Evolutionary conservation across 2,888 invertebrate species (phyloP).

Genomic region (Drosophila rellima): DNA sequence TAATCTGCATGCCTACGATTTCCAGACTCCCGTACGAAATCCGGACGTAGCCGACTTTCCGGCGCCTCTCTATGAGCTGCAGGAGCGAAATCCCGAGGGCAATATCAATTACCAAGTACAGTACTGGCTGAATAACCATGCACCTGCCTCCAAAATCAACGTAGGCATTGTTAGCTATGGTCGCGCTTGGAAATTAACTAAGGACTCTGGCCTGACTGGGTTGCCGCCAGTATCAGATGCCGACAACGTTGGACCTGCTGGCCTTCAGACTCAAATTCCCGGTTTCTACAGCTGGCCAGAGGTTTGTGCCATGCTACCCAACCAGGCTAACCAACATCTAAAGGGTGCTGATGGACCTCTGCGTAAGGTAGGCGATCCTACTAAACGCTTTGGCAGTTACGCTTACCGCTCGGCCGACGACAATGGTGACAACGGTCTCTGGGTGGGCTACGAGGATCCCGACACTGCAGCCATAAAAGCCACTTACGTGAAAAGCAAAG

Average conservation of each 20-base stretch:
- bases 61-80: constrained; percentile 90
- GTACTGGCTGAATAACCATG: constrained; percentile 88
- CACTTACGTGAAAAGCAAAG: constrained; percentile 89
- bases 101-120: constrained; percentile 90
- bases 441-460: constrained; percentile 94
- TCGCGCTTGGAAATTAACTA: constrained; percentile 92
- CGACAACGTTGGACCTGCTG: constrained; percentile 90
- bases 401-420: constrained; percentile 91
- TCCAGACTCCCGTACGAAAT: constrained; percentile 90
- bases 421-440: constrained; percentile 89
- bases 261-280: constrained; percentile 90
- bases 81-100: constrained; percentile 89
- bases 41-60: constrained; percentile 92
- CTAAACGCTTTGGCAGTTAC: constrained; percentile 92
- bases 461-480: constrained; percentile 93
- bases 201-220: constrained; percentile 91
- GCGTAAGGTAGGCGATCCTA: constrained; percentile 92
- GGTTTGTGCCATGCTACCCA: constrained; percentile 90
- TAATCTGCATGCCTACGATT: constrained; percentile 92
- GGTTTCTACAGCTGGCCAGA: constrained; percentile 93
- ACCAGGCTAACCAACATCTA: constrained; percentile 87
- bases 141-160: constrained; percentile 90
- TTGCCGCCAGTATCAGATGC: constrained; percentile 90
- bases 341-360: constrained; percentile 89
- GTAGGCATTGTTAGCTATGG: constrained; percentile 91